Evolutionary conservation across 2,797 vertebrate genomes (phyloP).

Genomic region (Leptodactylus fallax): DNA sequence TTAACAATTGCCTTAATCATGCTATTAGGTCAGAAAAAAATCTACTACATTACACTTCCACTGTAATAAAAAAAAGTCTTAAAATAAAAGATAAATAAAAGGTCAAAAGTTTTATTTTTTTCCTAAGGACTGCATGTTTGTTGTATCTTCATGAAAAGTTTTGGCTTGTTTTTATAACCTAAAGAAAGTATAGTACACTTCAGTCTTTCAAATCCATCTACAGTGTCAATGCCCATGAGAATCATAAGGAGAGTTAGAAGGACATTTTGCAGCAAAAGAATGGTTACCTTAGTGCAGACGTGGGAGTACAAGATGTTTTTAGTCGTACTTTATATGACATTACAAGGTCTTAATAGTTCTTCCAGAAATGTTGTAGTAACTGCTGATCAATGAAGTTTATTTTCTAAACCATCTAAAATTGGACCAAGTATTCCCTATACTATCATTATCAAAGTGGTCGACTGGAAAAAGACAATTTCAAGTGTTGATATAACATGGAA

Average conservation of each 20-base stretch:
- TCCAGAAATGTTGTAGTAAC: conserved; percentile 71
- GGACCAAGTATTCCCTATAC: conserved; percentile 70
- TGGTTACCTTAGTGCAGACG: conserved; percentile 68
- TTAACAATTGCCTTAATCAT: background rate
- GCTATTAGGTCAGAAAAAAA: background rate
- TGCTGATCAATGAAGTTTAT: conserved; percentile 81
- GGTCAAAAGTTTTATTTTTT: conserved; percentile 61
- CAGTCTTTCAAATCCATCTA: conserved; percentile 70
- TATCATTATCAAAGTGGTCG: conserved; percentile 28
- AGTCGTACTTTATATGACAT: conserved; percentile 72
- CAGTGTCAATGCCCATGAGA: conserved; percentile 71
- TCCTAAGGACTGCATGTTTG: conserved; percentile 54
- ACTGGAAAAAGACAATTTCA: conserved; percentile 11
- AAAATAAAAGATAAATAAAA: background rate
- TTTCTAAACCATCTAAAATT: conserved; percentile 73
- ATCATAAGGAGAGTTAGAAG: conserved; percentile 73
- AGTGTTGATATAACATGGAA: background rate
- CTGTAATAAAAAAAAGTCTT: background rate
- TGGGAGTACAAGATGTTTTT: conserved; percentile 71
- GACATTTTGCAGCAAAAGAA: conserved; percentile 72
- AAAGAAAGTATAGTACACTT: conserved; percentile 69
- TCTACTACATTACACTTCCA: background rate
- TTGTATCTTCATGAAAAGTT: conserved; percentile 43
- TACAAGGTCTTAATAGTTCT: conserved; percentile 75
- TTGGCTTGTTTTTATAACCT: conserved; percentile 68